phyloP scores from a whole-genome alignment of 2,113 vertebrate species.

The Tragelaphus strepsiceros region DNA sequence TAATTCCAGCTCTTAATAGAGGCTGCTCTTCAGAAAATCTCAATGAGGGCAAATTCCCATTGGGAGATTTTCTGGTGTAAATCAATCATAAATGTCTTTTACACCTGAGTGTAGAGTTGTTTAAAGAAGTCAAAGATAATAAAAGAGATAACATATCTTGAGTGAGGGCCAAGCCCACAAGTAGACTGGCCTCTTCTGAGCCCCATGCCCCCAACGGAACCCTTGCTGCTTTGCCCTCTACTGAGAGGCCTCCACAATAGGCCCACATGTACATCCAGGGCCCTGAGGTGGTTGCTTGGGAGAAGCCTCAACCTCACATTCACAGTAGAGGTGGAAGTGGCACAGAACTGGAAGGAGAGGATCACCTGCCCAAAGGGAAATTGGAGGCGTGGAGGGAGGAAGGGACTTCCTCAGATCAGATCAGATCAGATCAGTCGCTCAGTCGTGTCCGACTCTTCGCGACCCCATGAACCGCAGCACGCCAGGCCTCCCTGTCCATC shows the following conservation, averaged over 20 bases:
- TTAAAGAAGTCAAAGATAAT: not conserved
- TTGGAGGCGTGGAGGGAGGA: not conserved
- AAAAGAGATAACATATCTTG: not conserved
- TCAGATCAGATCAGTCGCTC: too few relatives aligned
- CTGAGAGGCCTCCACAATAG: rapidly evolving
- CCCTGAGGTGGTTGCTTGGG: not conserved
- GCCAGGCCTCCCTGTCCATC: too few relatives aligned
- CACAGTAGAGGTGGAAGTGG: not conserved
- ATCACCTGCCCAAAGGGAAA: not conserved
- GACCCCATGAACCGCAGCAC: too few relatives aligned
- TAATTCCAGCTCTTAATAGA: not conserved
- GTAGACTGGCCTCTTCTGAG: not conserved
- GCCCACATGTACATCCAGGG: not conserved
- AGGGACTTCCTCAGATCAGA: not conserved
- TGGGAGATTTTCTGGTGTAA: not conserved
- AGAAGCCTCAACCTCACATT: not conserved
- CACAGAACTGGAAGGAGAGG: not conserved
- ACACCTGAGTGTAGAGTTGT: not conserved
- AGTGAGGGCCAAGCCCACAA: not conserved
- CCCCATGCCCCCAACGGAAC: not conserved
- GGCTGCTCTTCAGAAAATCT: not conserved
- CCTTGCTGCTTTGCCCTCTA: not conserved
- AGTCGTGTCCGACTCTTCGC: too few relatives aligned
- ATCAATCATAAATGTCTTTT: not conserved
- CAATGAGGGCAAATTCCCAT: not conserved